Conservation (phyloP, 2,888 invertebrate species). For the Serrognathus titanus region DNA sequence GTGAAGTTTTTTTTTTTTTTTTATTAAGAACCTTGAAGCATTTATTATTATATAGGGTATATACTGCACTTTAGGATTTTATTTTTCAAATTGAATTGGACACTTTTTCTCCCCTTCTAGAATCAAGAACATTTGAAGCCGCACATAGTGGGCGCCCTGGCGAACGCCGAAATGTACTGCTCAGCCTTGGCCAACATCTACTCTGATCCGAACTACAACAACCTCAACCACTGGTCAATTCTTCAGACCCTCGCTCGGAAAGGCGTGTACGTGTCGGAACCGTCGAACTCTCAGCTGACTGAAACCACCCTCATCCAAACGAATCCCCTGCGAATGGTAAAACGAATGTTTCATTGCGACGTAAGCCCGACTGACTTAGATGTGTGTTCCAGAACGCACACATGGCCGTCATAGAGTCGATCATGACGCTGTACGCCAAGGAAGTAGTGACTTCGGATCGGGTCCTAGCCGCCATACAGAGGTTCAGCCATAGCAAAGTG, state of each 20-base stretch:
- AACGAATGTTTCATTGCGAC: slow-evolving; percentile 27
- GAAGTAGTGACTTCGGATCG: slow-evolving; percentile 88
- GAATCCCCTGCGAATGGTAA: slow-evolving; percentile 90
- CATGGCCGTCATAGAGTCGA: slow-evolving; percentile 91
- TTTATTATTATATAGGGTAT: no score
- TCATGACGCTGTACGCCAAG: slow-evolving; percentile 90
- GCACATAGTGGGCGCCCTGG: slow-evolving; percentile 83
- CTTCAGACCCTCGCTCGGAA: slow-evolving; percentile 89
- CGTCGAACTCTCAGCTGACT: slow-evolving; percentile 83
- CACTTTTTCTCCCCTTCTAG: slow-evolving; percentile 51
- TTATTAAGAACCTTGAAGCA: no score
- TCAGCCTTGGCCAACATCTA: slow-evolving; percentile 92
- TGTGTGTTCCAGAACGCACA: slow-evolving; percentile 77
- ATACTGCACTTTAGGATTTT: no score
- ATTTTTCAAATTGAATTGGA: background rate
- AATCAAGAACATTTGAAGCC: slow-evolving; percentile 93
- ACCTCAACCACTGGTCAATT: slow-evolving; percentile 92
- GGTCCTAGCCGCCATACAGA: slow-evolving; percentile 78
- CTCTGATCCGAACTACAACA: slow-evolving; percentile 94
- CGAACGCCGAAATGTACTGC: slow-evolving; percentile 93
- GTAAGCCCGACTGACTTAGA: background rate
- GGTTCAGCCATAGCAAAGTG: slow-evolving; percentile 64
- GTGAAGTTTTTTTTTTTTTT: no score
- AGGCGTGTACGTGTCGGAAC: slow-evolving; percentile 81
- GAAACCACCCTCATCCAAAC: slow-evolving; percentile 95